These are phyloP conservation scores for Leptinotarsa lineolata DNA, from an alignment of 1,140 invertebrate genomes.

Conservation along the genomic window DNA sequence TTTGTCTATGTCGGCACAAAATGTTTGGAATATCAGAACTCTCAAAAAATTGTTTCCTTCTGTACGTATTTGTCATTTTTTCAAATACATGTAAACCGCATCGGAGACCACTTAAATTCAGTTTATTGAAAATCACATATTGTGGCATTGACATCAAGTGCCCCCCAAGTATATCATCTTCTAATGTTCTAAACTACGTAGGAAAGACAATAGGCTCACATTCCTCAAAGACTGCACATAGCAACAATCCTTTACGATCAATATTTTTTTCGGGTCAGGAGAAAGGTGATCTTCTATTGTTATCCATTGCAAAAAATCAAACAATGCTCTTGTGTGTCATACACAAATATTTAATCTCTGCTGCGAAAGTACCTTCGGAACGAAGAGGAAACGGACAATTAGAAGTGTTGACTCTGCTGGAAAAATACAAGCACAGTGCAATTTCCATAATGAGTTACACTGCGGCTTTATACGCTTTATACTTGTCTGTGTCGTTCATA, in stretches of 20 bases:
- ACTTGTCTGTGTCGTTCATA: too few species aligned
- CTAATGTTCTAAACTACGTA: background rate
- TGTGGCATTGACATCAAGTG: too few species aligned
- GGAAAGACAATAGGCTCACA: background rate
- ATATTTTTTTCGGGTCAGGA: constrained; percentile 5
- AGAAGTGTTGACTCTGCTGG: background rate
- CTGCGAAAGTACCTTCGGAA: background rate
- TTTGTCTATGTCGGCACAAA: too few species aligned
- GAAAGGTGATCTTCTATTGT: constrained; percentile 6
- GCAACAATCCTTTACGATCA: background rate
- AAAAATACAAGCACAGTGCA: background rate
- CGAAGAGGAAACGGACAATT: constrained; percentile 1
- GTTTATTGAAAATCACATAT: too few species aligned
- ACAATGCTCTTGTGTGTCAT: background rate
- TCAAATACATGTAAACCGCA: too few species aligned
- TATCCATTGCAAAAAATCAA: background rate
- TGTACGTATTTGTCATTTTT: too few species aligned
- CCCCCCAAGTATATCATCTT: too few species aligned
- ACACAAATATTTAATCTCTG: constrained; percentile 2
- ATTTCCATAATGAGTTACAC: background rate
- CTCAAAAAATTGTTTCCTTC: too few species aligned
- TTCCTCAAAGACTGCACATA: background rate
- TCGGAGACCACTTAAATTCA: too few species aligned
- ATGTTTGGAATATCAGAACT: too few species aligned
- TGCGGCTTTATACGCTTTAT: background rate